phyloP scores from a whole-genome alignment of 2,113 vertebrate species.

The Bungarus multicinctus region DNA sequence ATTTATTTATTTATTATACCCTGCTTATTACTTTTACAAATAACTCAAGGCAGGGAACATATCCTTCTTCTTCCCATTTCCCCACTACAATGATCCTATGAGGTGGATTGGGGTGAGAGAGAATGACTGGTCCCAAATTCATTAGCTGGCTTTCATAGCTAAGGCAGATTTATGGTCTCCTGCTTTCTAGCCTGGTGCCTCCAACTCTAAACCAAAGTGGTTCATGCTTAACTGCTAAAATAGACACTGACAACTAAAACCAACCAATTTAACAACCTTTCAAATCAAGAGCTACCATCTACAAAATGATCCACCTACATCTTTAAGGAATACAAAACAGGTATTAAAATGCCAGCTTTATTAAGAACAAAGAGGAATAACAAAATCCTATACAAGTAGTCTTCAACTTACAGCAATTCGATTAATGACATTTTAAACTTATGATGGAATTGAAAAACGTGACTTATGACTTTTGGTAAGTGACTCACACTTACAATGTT shows the following conservation, averaged over 20 bases:
- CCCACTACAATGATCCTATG: neutral
- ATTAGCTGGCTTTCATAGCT: neutral
- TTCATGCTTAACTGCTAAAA: neutral
- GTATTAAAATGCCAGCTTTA: neutral
- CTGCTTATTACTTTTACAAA: neutral
- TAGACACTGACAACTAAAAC: neutral
- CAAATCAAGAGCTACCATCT: neutral
- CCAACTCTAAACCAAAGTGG: neutral
- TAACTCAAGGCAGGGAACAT: neutral
- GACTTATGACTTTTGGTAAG: neutral
- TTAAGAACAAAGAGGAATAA: neutral
- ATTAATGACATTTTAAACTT: neutral
- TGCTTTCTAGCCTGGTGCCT: neutral
- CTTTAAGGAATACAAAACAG: neutral
- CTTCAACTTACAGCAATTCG: neutral
- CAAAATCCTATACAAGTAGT: neutral
- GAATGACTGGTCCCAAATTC: neutral
- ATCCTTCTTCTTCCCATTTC: neutral
- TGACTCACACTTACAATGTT: neutral
- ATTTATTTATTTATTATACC: neutral
- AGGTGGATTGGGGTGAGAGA: neutral
- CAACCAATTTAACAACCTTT: neutral
- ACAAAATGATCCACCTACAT: neutral
- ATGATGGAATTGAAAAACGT: neutral
- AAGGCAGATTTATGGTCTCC: neutral